Conservation (phyloP, 2,888 invertebrate genomes). For the Cylindroiulus punctatus region DNA sequence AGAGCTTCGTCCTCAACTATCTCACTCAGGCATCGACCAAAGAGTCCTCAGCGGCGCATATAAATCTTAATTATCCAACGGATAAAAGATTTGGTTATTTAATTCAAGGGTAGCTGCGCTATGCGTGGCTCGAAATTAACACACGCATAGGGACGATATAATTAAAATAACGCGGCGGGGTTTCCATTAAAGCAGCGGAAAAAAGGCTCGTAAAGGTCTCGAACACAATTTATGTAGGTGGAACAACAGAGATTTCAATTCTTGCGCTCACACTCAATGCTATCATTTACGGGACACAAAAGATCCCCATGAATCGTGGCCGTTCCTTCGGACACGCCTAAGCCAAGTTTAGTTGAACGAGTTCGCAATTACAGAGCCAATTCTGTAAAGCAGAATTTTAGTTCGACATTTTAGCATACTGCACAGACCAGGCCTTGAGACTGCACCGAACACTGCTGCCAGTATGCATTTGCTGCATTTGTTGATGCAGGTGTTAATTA, state of each 20-base stretch:
- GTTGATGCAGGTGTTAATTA: too few relatives aligned
- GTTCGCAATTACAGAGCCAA: too few relatives aligned
- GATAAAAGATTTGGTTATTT: not conserved
- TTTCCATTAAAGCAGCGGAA: not conserved
- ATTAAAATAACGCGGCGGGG: slow-evolving; percentile 39
- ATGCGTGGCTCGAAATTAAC: slow-evolving; percentile 20
- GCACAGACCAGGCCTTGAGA: too few relatives aligned
- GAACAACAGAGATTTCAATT: not conserved
- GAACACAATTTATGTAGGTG: slow-evolving; percentile 8
- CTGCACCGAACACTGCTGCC: too few relatives aligned
- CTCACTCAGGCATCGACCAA: slow-evolving; percentile 12
- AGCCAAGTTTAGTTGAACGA: too few relatives aligned
- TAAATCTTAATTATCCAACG: slow-evolving; percentile 20
- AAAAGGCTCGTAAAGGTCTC: not conserved
- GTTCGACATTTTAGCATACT: too few relatives aligned
- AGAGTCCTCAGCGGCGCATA: slow-evolving; percentile 19
- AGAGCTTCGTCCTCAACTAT: not conserved
- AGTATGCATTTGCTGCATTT: too few relatives aligned
- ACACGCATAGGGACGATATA: slow-evolving; percentile 21
- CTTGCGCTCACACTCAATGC: not conserved
- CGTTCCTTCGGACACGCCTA: too few relatives aligned
- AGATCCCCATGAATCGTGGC: too few relatives aligned
- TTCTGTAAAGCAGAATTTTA: too few relatives aligned
- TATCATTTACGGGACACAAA: too few relatives aligned
- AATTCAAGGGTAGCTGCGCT: not conserved